These are phyloP conservation scores for Turritopsis rubra DNA, from an alignment of 30 jellyfish, hydroid and myxozoan genomes.

Conservation along the genomic window DNA sequence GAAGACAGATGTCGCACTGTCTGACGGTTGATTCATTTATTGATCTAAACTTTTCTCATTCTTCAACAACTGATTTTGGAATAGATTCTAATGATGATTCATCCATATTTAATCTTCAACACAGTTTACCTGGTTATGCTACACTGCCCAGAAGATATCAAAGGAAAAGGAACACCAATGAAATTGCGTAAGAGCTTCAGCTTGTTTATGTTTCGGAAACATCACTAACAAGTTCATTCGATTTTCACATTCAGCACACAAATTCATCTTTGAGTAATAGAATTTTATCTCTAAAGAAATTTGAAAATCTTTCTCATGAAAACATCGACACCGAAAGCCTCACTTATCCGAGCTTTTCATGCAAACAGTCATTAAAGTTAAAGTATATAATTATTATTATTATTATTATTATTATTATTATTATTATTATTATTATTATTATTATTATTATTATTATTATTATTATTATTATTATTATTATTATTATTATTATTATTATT, in stretches of 20 bases:
- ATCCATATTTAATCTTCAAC: not conserved
- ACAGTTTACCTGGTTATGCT: constrained; percentile 17
- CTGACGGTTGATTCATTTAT: not conserved
- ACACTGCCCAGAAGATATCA: constrained; percentile 21
- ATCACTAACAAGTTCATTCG: not conserved
- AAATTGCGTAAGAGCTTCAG: not conserved
- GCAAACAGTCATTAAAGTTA: no score
- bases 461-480: no score
- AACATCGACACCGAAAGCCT: no score
- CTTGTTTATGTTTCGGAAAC: not conserved
- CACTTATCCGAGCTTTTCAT: no score
- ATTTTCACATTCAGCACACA: not conserved
- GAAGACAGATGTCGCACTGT: not conserved
- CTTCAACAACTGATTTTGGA: constrained; percentile 9
- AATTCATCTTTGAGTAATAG: not conserved
- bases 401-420: no score
- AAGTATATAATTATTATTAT: no score
- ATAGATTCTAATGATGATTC: not conserved
- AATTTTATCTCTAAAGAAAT: no score
- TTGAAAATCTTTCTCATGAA: no score
- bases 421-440: no score
- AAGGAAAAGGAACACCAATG: not conserved
- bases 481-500: no score
- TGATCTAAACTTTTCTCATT: not conserved
- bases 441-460: no score